Evolutionary conservation across 2,113 vertebrate species (phyloP).

Genomic region (Leptobrachium ailaonicum): DNA sequence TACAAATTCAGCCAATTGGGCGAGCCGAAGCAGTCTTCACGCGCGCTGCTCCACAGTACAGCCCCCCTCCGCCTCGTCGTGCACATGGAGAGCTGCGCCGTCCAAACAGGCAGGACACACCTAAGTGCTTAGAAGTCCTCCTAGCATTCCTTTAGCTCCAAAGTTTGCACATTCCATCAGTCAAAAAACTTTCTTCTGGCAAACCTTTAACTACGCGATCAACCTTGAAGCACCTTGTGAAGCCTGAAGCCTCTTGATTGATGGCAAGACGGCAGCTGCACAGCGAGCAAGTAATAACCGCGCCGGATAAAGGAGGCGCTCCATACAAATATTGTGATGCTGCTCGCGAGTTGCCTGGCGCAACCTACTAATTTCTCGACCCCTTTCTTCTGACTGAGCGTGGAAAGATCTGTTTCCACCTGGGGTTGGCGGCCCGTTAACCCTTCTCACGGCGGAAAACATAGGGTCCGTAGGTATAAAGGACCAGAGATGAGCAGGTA

Average conservation of each 20-base stretch:
- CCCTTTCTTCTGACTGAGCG: constrained; percentile 48
- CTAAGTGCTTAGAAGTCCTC: constrained; percentile 23
- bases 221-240: constrained; percentile 31
- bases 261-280: constrained; percentile 61
- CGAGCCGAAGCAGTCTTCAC: constrained; percentile 52
- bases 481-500: too few species aligned
- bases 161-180: constrained; percentile 64
- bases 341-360: constrained; percentile 55
- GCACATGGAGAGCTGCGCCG: constrained; percentile 49
- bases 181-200: constrained; percentile 52
- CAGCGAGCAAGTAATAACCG: constrained; percentile 53
- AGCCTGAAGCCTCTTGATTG: constrained; percentile 49
- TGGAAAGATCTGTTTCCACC: constrained; percentile 18
- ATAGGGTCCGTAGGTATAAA: too few species aligned
- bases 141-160: constrained; percentile 55
- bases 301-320: constrained; percentile 54
- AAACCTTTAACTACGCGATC: constrained; percentile 31
- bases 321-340: constrained; percentile 54
- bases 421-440: constrained; percentile 6
- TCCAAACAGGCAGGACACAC: constrained; percentile 42
- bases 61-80: background rate
- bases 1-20: constrained; percentile 69
- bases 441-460: background rate
- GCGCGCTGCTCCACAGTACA: constrained; percentile 45
- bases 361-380: constrained; percentile 32